phyloP scores from a whole-genome alignment of 1,140 invertebrate genomes.

The Lithobius niger region DNA sequence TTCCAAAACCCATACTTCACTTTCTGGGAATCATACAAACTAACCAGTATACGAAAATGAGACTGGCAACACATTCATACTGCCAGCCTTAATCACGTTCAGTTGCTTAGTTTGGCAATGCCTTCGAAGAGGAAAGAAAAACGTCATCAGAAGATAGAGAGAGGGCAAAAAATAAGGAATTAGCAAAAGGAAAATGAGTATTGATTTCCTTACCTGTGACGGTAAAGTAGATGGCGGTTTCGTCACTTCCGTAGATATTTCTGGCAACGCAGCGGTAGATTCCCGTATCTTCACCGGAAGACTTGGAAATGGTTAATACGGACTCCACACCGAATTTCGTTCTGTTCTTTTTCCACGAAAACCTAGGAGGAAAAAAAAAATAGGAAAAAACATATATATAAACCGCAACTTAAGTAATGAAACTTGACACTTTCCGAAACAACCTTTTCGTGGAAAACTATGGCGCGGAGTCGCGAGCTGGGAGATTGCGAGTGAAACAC shows the following conservation, averaged over 20 bases:
- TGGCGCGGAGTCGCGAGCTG: no score
- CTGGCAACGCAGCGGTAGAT: slow-evolving; percentile 27
- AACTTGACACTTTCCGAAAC: not conserved
- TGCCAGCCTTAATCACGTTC: no score
- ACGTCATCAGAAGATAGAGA: not conserved
- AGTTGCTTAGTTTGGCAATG: no score
- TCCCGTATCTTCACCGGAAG: slow-evolving; percentile 6
- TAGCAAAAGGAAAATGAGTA: no score
- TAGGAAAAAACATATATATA: not conserved
- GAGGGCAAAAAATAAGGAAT: not conserved
- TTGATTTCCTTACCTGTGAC: slow-evolving; percentile 26
- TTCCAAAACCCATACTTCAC: no score
- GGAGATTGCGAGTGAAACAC: no score
- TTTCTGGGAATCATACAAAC: no score
- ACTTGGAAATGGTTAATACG: slow-evolving; percentile 5
- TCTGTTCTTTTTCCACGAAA: slow-evolving; percentile 10
- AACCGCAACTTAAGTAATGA: not conserved
- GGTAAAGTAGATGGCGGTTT: slow-evolving; percentile 25
- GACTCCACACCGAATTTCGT: slow-evolving; percentile 4
- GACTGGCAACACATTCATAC: no score
- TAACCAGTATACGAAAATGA: no score
- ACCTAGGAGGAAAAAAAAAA: slow-evolving; percentile 2
- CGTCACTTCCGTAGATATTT: slow-evolving; percentile 27
- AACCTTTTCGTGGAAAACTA: no score
- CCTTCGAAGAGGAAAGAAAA: no score